phyloP scores from a whole-genome alignment of 2,113 vertebrate species.

The Psilopogon haemacephalus region DNA sequence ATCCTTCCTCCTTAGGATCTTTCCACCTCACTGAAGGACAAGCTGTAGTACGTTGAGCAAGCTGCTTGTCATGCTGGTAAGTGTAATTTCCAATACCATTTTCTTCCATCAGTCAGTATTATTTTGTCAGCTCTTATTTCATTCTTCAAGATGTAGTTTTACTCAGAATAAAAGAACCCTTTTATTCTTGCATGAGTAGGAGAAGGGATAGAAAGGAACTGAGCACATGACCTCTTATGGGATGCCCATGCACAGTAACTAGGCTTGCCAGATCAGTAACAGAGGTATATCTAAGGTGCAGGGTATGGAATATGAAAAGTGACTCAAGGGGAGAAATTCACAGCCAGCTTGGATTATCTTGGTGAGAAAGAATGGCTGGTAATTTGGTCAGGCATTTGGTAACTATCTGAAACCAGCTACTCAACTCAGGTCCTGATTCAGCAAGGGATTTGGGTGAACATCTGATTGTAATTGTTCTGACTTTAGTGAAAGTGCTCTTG shows the following conservation, averaged over 20 bases:
- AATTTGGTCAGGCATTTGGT: background rate
- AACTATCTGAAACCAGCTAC: background rate
- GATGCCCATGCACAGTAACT: background rate
- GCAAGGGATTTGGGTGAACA: background rate
- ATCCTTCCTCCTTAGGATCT: background rate
- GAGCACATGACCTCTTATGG: background rate
- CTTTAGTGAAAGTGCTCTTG: conserved; percentile 7
- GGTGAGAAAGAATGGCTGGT: background rate
- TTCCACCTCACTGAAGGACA: background rate
- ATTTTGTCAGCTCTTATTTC: background rate
- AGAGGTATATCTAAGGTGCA: background rate
- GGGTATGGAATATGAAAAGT: background rate
- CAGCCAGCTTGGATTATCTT: background rate
- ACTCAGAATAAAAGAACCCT: background rate
- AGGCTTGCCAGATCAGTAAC: background rate
- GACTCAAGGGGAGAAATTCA: background rate
- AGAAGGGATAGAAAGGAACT: background rate
- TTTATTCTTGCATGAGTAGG: background rate
- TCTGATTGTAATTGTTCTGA: conserved; percentile 1
- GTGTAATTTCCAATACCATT: background rate
- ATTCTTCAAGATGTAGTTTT: background rate
- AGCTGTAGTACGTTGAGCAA: background rate
- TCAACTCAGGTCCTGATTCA: background rate
- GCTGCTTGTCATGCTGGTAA: background rate
- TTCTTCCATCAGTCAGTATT: background rate